Conservation (phyloP, 2,113 vertebrate genomes). For the Halichoeres trimaculatus region DNA sequence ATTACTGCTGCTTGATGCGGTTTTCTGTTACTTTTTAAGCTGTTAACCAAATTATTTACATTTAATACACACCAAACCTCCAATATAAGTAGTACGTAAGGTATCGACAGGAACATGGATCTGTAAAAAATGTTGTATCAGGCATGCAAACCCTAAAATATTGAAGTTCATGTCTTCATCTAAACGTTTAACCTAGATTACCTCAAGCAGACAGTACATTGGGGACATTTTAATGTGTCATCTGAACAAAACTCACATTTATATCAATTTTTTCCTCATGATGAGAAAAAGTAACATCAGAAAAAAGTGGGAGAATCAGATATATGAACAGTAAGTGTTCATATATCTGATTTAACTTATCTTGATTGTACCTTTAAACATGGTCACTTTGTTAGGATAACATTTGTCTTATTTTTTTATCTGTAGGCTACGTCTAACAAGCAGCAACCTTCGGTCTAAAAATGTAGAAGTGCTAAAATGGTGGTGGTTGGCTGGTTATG, state of each 20-base stretch:
- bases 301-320: neutral
- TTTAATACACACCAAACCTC: neutral
- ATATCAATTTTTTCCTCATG: neutral
- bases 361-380: too few species aligned
- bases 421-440: too few species aligned
- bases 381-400: too few species aligned
- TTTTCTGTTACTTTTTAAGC: neutral
- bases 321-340: too few species aligned
- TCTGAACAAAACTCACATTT: neutral
- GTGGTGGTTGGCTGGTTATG: too few species aligned
- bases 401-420: too few species aligned
- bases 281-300: neutral
- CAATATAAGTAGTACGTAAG: fast-evolving
- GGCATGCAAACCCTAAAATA: neutral
- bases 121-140: neutral
- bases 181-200: conserved; percentile 34
- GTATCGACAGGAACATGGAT: fast-evolving
- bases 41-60: neutral
- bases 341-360: too few species aligned
- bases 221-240: neutral
- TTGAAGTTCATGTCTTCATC: conserved; percentile 12
- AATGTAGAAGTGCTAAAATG: too few species aligned
- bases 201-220: neutral
- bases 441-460: too few species aligned
- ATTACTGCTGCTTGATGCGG: neutral